A percentile compares a stretch with the other conserved stretches of the same genome.
These are phyloP conservation scores for Agriopis marginaria DNA, from an alignment of 2,888 invertebrate genomes.

Conservation along the genomic window DNA sequence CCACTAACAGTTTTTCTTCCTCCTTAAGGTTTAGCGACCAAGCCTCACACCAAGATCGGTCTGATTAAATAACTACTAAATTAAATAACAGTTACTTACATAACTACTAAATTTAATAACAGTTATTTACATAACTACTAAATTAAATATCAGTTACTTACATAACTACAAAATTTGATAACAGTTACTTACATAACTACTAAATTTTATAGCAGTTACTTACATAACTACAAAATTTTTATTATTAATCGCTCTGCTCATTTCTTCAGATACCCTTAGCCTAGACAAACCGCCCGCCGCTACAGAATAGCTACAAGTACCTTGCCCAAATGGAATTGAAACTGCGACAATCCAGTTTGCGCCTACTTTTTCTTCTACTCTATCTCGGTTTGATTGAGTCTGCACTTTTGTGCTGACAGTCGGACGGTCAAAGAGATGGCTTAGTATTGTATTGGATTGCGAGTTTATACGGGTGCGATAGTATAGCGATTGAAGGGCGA, in stretches of 20 bases:
- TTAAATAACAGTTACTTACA: no score
- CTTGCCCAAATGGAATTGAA: constrained; percentile 78
- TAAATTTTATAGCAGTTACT: no score
- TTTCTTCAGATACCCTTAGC: constrained; percentile 13
- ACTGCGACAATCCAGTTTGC: constrained; percentile 77
- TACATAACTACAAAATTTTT: no score
- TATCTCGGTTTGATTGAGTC: constrained; percentile 77
- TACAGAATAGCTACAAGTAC: constrained; percentile 7
- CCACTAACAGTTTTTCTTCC: no score
- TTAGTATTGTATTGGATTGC: constrained; percentile 31
- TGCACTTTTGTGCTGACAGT: constrained; percentile 62
- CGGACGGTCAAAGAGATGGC: constrained; percentile 53
- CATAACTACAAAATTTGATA: no score
- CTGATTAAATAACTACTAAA: no score
- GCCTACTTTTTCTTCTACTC: constrained; percentile 70
- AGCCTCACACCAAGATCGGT: no score
- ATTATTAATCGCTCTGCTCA: constrained; percentile 43
- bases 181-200: no score
- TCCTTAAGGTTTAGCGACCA: no score
- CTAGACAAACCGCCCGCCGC: constrained; percentile 39
- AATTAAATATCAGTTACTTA: no score
- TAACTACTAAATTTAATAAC: no score
- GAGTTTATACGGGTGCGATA: constrained; percentile 14
- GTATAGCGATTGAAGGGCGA: constrained; percentile 8
- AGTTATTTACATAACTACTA: no score